Base-by-base conservation (phyloP, 2,113 vertebrate species). In the Gopherus flavomarginatus region DNA sequence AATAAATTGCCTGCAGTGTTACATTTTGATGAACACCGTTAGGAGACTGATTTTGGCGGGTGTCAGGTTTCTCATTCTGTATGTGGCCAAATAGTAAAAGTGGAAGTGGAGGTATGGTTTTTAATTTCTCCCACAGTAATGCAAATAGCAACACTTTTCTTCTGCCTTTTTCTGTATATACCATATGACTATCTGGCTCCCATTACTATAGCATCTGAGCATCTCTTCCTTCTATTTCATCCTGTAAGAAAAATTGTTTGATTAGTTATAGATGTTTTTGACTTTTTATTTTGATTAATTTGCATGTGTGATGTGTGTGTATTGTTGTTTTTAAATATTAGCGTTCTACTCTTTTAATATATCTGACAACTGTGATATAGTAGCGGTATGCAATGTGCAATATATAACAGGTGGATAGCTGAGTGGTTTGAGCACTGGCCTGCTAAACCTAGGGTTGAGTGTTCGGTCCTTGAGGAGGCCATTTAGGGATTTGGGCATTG, bases 161-260 rank as follows among this genome's bases (percentile, higher is more conserved):
- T 92, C 24, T 93, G 0, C 89, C 62, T 38, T n/a, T 69, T 35
- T 59, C 83, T 85, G 3, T 1, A 0, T 95, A 49, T 95, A 49
- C 72, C 59, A 29, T 52, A 42, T 49, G 16, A n/a, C 54, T 54
- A 83, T 77, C 83, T 92, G n/a, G 22, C n/a, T 81, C 35, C 57
- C 69, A 53, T 87, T 69, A 87, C 52, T 56, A n/a, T 35, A 79
- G 35, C 84, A 62, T 54, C 81, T 80, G 79, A 92, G 75, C 75
- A 87, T 84, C 47, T 82, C 52, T 85, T 95, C 91, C 54, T 80
- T 96, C 59, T 92, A 49, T 78, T 93, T 88, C 87, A 89, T 35
- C 72, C 4, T 88, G 69, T 84, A 10, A 78, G 93, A 96, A 87
- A 1, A 42, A 77, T 44, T 3, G 78, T 92, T 92, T 78, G 89